Conservation (phyloP, 2,888 invertebrate genomes). For the Habroteleia sp. region DNA sequence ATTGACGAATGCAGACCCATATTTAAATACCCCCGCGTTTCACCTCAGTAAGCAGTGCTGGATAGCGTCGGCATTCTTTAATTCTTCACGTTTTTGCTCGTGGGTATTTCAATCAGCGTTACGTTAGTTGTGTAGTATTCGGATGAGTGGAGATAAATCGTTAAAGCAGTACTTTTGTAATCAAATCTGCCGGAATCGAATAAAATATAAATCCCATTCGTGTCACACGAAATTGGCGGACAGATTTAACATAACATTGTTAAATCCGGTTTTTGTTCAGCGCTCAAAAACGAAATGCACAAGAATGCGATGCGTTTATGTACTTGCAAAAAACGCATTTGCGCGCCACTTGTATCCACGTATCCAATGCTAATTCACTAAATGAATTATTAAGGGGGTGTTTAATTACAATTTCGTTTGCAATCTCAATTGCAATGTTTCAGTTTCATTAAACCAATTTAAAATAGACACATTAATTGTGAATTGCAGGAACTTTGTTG, state of each 20-base stretch:
- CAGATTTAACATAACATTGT: conserved; percentile 63
- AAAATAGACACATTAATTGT: too few species aligned
- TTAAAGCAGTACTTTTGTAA: conserved; percentile 60
- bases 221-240: conserved; percentile 60
- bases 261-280: conserved; percentile 53
- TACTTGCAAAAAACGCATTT: conserved; percentile 24
- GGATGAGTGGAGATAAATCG: conserved; percentile 63
- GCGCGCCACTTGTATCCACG: neutral
- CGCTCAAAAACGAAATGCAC: conserved; percentile 48
- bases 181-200: conserved; percentile 60
- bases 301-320: conserved; percentile 51
- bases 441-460: too few species aligned
- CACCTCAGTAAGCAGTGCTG: conserved; percentile 48
- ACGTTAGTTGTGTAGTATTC: conserved; percentile 56
- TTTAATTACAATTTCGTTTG: neutral
- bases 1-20: conserved; percentile 29
- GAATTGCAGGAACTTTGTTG: too few species aligned
- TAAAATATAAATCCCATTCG: conserved; percentile 63
- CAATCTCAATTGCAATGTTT: too few species aligned
- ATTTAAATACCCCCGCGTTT: conserved; percentile 43
- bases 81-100: conserved; percentile 58
- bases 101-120: conserved; percentile 59
- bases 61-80: conserved; percentile 47
- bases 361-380: too few species aligned
- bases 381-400: neutral